Evolutionary conservation across 2,888 invertebrate genomes (phyloP), one percentile per base, ranked within the genome.

Genomic region (Pardosa pseudoannulata): DNA sequence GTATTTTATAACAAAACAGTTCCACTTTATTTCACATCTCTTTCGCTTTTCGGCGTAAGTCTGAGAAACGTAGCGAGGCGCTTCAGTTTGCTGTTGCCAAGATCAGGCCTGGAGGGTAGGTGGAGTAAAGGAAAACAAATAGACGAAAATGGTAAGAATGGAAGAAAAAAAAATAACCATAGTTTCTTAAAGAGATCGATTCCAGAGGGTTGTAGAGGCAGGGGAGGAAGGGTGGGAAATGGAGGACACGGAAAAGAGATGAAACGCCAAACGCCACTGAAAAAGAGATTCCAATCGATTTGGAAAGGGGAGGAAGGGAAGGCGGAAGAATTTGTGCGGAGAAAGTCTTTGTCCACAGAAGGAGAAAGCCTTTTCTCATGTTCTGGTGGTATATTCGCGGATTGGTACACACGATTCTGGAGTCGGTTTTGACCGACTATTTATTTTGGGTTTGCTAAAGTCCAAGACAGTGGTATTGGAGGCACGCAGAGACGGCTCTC

Each of bases 351-450:
- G 67, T 73, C 64, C 67, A 62, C 71, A 28, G 62, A 39, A 70
- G 62, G 56, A 71, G 70, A 75, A 82, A 72, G 82, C 64, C 70
- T 56, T 74, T 68, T 65, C 72, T 67, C 73, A 78, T 85, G 83
- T 85, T 85, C 32, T 28, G 68, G 83, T 68, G 78, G 83, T 85
- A 65, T 72, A 78, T 72, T 65, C 62, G 72, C 67, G 71, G 78
- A 68, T 67, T 46, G 23, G 39, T 39, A 76, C 71, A 71, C n/a
- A 67, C 67, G 67, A 67, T 56, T 79, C 36, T 32, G 41, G 36
- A 46, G 67, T 72, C 72, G 83, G 56, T 72, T 78, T 73, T 78
- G 83, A 85, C 83, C 83, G 67, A 62, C 83, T 78, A 85, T 85
- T 85, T 85, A 73, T 85, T 78, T 79, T 56, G 39, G 41, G 13